Evolutionary conservation across 2,797 vertebrate species (phyloP).

Genomic region (Todus mexicanus): DNA sequence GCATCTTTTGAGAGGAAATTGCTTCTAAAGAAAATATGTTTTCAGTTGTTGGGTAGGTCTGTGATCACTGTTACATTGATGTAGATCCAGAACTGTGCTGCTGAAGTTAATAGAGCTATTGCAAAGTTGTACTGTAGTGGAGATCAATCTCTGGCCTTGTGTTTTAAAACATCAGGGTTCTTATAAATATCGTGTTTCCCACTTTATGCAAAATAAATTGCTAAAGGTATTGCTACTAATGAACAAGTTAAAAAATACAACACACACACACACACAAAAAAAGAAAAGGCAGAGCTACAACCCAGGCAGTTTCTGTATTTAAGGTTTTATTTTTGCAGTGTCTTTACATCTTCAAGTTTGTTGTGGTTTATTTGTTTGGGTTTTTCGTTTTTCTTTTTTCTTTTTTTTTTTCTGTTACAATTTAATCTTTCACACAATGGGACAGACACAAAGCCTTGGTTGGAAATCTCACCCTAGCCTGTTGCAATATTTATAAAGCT

Average conservation of each 20-base stretch:
- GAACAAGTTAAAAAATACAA: background rate
- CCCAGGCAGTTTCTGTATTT: background rate
- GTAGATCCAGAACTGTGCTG: background rate
- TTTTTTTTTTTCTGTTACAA: slow-evolving; percentile 1
- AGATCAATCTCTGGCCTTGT: background rate
- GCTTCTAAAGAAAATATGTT: background rate
- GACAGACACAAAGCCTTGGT: slow-evolving; percentile 49
- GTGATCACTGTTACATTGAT: background rate
- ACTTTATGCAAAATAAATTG: background rate
- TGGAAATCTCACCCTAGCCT: slow-evolving; percentile 28
- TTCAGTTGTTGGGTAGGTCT: background rate
- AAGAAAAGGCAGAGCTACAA: background rate
- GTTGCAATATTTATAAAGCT: slow-evolving; percentile 69
- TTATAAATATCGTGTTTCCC: background rate
- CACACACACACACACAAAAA: no score
- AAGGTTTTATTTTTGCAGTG: slow-evolving; percentile 12
- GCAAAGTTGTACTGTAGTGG: background rate
- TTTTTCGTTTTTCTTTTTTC: background rate
- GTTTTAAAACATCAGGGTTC: background rate
- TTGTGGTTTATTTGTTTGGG: background rate
- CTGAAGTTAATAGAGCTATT: background rate
- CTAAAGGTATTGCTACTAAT: background rate
- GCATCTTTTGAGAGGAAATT: background rate
- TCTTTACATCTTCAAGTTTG: background rate
- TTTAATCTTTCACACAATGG: slow-evolving; percentile 53